phyloP scores from a whole-genome alignment of 2,113 vertebrate genomes.

The Oncorhynchus gorbuscha region DNA sequence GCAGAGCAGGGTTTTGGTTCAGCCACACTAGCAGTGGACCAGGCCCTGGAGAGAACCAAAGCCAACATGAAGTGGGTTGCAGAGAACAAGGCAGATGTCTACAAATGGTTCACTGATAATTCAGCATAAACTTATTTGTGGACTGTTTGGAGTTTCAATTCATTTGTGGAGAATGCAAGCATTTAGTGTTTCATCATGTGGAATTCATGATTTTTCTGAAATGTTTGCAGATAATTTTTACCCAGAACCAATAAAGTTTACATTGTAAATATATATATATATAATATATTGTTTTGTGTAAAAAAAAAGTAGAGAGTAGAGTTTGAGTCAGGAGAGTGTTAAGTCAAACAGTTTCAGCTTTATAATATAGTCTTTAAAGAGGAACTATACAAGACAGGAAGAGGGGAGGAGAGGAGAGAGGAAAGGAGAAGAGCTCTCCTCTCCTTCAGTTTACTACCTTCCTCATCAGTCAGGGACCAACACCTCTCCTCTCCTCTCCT shows the following conservation, averaged over 20 bases:
- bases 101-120: constrained; percentile 66
- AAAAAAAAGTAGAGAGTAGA: too few relatives aligned
- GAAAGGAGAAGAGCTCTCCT: too few relatives aligned
- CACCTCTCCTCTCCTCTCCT: too few relatives aligned
- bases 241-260: neutral
- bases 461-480: too few relatives aligned
- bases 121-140: neutral
- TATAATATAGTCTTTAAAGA: neutral
- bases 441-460: too few relatives aligned
- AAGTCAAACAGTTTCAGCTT: neutral
- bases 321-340: too few relatives aligned
- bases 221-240: neutral
- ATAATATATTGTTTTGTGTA: neutral
- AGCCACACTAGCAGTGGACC: constrained; percentile 69
- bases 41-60: constrained; percentile 79
- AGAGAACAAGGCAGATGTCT: constrained; percentile 65
- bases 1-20: constrained; percentile 67
- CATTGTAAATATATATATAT: neutral
- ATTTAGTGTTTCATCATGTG: neutral
- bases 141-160: neutral
- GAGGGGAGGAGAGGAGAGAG: neutral
- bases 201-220: neutral
- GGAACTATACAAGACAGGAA: neutral
- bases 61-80: constrained; percentile 85
- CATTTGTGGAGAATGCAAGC: neutral